These are phyloP conservation scores for Pseudococcus longispinus DNA, from an alignment of 2,888 invertebrate genomes.

Conservation along the genomic window DNA sequence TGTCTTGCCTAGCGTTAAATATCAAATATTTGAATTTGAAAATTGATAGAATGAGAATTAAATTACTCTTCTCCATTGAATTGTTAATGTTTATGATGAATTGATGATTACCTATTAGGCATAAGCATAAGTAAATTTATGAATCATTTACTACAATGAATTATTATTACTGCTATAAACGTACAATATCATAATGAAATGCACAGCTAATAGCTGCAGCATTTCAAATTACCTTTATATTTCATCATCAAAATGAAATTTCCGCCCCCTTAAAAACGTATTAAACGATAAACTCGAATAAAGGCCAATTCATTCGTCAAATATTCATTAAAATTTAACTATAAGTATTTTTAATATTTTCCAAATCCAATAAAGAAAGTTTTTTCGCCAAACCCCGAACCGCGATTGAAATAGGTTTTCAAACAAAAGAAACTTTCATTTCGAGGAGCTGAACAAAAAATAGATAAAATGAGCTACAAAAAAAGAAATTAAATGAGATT, in stretches of 20 bases:
- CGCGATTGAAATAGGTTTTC: not conserved
- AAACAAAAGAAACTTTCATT: conserved; percentile 37
- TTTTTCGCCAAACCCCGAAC: not conserved
- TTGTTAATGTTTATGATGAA: no score
- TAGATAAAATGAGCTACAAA: conserved; percentile 11
- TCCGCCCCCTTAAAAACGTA: not conserved
- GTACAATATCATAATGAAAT: no score
- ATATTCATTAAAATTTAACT: not conserved
- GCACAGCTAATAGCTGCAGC: no score
- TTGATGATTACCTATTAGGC: no score
- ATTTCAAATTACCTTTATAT: not conserved
- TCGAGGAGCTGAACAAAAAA: not conserved
- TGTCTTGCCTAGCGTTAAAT: no score
- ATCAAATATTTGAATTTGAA: no score
- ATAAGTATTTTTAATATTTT: conserved; percentile 18
- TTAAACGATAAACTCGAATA: not conserved
- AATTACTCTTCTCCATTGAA: no score
- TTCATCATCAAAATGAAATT: not conserved
- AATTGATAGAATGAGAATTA: no score
- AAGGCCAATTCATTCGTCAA: conserved; percentile 13
- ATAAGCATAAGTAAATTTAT: no score
- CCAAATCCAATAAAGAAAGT: conserved; percentile 3
- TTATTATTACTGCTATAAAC: no score
- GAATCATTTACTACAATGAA: no score
- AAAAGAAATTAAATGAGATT: conserved; percentile 50